Percentiles rank a stretch among this genome's conserved stretches.
phyloP scores from a whole-genome alignment of 2,797 vertebrate species.

The Sebastes itinus region DNA sequence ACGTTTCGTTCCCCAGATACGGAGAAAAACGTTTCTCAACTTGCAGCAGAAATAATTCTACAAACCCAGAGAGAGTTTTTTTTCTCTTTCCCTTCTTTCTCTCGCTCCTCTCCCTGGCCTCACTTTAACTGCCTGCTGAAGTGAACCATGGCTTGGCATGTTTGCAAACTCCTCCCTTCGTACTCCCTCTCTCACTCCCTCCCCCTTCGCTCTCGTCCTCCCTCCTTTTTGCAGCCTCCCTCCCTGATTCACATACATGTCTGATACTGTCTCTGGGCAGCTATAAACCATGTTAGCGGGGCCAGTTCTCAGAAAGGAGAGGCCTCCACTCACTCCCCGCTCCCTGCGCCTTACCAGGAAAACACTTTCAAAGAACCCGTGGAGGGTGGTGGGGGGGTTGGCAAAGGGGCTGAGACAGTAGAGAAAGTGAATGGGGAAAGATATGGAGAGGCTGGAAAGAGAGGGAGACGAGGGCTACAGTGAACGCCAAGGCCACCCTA shows the following conservation, averaged over 20 bases:
- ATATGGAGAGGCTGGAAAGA: conserved; percentile 62
- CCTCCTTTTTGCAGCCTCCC: conserved; percentile 45
- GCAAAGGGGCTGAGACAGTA: conserved; percentile 45
- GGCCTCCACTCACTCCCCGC: conserved; percentile 66
- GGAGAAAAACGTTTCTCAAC: conserved; percentile 40
- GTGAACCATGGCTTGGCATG: conserved; percentile 82
- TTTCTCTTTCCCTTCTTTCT: conserved; percentile 13
- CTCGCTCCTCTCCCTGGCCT: conserved; percentile 72
- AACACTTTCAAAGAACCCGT: conserved; percentile 76
- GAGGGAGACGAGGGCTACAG: conserved; percentile 40
- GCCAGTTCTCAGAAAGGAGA: conserved; percentile 80
- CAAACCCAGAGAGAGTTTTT: conserved; percentile 19
- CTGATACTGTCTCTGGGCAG: conserved; percentile 80
- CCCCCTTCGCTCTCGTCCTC: conserved; percentile 3
- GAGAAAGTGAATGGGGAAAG: conserved; percentile 63
- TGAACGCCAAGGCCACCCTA: conserved; percentile 53
- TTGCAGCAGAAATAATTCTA: conserved; percentile 50
- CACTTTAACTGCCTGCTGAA: conserved; percentile 82
- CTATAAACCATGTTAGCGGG: conserved; percentile 77
- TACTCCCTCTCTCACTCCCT: conserved; percentile 24
- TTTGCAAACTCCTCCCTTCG: conserved; percentile 76
- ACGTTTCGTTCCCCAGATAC: not conserved
- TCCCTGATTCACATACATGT: conserved; percentile 74
- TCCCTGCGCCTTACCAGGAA: conserved; percentile 73
- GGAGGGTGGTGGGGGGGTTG: conserved; percentile 38